Evolutionary conservation across 2,113 vertebrate species (phyloP), one percentile per base, ranked within the genome.

Genomic region (Caretta caretta): DNA sequence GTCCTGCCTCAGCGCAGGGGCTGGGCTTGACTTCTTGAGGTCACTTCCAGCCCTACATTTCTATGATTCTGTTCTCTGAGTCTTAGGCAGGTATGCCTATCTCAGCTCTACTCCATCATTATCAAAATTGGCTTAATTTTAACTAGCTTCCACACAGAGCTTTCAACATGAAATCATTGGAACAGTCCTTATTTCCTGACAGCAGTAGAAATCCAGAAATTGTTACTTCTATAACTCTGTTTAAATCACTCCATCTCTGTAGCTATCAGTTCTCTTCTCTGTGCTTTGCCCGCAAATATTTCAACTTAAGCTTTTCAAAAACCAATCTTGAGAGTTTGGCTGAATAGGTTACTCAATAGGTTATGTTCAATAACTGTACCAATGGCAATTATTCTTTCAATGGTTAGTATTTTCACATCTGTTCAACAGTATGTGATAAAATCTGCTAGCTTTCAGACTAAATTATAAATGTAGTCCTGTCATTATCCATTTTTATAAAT

Each of bases 241-340:
- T 69, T 53, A 14, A 2, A 0, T 13, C 1, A 0, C 46, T 90
- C 91, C 35, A 3, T 80, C 75, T 87, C 2, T 3, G 56, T 49
- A 84, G 29, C 0, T 0, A 29, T 38, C 0, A 0, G 92, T 87
- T 46, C 57, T 14, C 53, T 84, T 95, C 14, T 29, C 38, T 79
- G 38, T 0, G 1, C 35, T 80, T 16, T 54, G 50, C 25, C 3
- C 1, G 53, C 50, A 29, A 0, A 57, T 0, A 0, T 53, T 89
- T 83, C 72, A 87, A 12, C 0, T 0, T 35, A 51, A 94, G 31
- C 50, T 84, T 87, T 90, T 27, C 38, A 79, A 93, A 75, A 79
- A 89, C 53, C 14, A 38, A 19, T 0, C 0, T 27, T 27, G 19
- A 54, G 83, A 57, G 25, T 54, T 96, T 81, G 49, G 57, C n/a